Evolutionary conservation across 2,797 vertebrate genomes (phyloP).

Genomic region (Hydrophis major): DNA sequence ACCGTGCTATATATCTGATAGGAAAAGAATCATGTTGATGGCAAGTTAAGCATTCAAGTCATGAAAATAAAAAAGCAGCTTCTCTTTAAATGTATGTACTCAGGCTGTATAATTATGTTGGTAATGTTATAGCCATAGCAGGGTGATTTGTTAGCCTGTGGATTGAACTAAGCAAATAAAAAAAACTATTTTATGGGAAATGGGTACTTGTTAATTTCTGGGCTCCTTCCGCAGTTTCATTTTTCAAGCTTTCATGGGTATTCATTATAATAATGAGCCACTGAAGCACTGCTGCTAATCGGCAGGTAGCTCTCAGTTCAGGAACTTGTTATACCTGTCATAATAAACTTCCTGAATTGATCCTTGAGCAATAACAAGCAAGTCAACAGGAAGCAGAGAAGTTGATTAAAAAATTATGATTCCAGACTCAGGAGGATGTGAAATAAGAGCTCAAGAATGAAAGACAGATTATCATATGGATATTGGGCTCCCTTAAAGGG

Average conservation of each 20-base stretch:
- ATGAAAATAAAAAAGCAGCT: background rate
- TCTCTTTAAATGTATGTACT: background rate
- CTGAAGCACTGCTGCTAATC: background rate
- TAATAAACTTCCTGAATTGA: slow-evolving; percentile 33
- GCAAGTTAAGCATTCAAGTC: background rate
- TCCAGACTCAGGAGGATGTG: slow-evolving; percentile 25
- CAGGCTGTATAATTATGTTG: background rate
- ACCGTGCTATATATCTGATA: background rate
- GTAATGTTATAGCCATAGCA: background rate
- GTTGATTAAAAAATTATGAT: slow-evolving; percentile 35
- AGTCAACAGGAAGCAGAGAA: slow-evolving; percentile 29
- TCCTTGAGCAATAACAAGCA: slow-evolving; percentile 30
- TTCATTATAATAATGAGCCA: slow-evolving; percentile 23
- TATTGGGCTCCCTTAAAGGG: background rate
- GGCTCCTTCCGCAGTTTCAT: background rate
- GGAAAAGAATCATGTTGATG: background rate
- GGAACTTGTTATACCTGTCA: slow-evolving; percentile 33
- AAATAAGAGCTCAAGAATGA: slow-evolving; percentile 19
- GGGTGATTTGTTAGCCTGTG: background rate
- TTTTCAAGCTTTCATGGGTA: background rate
- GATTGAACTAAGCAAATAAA: background rate
- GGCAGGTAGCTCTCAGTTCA: slow-evolving; percentile 14
- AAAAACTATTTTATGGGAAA: background rate
- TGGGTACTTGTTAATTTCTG: background rate
- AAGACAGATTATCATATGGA: background rate